Evolutionary conservation across 2,113 vertebrate genomes (phyloP).

Genomic region (Nannospalax galili): DNA sequence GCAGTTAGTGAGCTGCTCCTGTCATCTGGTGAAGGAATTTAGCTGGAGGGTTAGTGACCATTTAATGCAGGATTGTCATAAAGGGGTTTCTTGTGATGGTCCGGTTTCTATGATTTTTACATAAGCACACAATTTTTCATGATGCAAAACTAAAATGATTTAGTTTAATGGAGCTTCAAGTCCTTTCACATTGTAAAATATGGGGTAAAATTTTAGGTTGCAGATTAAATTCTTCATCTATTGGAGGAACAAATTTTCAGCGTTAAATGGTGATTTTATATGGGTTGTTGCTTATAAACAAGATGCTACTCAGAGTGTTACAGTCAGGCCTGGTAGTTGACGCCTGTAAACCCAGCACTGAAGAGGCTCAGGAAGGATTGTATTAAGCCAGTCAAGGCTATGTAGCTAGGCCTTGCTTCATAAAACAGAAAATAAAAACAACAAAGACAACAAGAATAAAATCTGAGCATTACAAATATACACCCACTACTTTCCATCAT

Average conservation of each 20-base stretch:
- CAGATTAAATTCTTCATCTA: neutral
- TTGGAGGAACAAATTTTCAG: neutral
- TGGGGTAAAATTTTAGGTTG: neutral
- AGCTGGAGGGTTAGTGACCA: neutral
- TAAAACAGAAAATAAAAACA: too few relatives aligned
- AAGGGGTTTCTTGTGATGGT: neutral
- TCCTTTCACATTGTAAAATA: neutral
- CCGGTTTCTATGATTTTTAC: neutral
- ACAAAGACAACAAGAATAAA: neutral
- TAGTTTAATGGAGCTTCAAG: neutral
- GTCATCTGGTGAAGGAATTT: neutral
- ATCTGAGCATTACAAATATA: neutral
- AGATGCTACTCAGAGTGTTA: neutral
- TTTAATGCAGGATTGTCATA: neutral
- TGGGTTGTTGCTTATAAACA: neutral
- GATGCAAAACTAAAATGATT: neutral
- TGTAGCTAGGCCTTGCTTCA: neutral
- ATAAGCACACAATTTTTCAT: neutral
- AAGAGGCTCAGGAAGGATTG: neutral
- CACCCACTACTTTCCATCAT: neutral
- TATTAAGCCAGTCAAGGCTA: neutral
- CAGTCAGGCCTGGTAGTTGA: too few relatives aligned
- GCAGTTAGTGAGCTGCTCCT: neutral
- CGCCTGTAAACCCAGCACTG: neutral
- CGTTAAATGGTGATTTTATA: neutral